phyloP scores from a whole-genome alignment of 2,113 vertebrate species.

The human region GRCh38 chr1:57247501-57248000 shows the following conservation, averaged over 20 bases:
- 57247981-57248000: slow-evolving; percentile 9
- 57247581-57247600: background rate
- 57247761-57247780: background rate
- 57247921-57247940: background rate
- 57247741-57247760: background rate
- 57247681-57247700: no score
- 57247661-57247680: no score
- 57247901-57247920: background rate
- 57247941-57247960: background rate
- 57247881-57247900: background rate
- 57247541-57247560: background rate
- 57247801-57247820: background rate
- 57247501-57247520: no score
- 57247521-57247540: no score
- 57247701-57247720: no score
- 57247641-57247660: background rate
- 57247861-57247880: background rate
- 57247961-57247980: background rate
- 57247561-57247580: background rate
- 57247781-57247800: background rate
- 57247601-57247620: background rate
- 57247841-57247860: background rate
- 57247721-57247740: no score
- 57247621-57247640: background rate
- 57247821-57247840: background rate